These are phyloP conservation scores for Formicarius rufipectus DNA, from an alignment of 2,113 vertebrate genomes.

Conservation along the genomic window DNA sequence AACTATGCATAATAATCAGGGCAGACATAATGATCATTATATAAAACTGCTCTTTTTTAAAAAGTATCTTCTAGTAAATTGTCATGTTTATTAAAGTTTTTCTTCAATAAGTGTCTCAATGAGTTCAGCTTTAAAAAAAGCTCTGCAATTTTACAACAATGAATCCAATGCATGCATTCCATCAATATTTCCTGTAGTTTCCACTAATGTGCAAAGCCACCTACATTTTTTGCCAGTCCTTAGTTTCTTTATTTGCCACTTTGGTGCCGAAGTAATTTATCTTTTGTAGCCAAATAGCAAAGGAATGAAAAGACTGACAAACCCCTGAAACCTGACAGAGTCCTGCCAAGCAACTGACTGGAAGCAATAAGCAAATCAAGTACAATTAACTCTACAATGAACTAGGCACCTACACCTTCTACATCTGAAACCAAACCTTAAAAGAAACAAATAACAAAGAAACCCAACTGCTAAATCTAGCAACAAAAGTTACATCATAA, in stretches of 20 bases:
- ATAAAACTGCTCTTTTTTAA: not conserved
- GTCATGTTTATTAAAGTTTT: not conserved
- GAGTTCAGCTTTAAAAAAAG: not conserved
- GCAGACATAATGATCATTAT: not conserved
- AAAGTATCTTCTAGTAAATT: not conserved
- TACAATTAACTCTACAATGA: not conserved
- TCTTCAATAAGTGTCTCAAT: not conserved
- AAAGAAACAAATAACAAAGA: not conserved
- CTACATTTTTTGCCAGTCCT: not conserved
- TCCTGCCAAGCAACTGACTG: not conserved
- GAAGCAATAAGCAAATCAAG: not conserved
- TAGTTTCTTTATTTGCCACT: not conserved
- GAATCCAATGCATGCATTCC: not conserved
- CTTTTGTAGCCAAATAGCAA: not conserved
- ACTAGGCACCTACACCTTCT: too few species aligned
- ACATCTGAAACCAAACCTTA: not conserved
- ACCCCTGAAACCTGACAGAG: not conserved
- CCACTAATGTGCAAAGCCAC: not conserved
- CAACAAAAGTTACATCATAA: not conserved
- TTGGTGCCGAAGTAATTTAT: not conserved
- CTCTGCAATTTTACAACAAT: not conserved
- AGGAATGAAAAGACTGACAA: not conserved
- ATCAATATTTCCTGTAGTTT: not conserved
- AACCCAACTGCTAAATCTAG: not conserved
- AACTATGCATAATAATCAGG: not conserved